phyloP scores from a whole-genome alignment of 1,140 invertebrate genomes.

The Copidosoma floridanum region DNA sequence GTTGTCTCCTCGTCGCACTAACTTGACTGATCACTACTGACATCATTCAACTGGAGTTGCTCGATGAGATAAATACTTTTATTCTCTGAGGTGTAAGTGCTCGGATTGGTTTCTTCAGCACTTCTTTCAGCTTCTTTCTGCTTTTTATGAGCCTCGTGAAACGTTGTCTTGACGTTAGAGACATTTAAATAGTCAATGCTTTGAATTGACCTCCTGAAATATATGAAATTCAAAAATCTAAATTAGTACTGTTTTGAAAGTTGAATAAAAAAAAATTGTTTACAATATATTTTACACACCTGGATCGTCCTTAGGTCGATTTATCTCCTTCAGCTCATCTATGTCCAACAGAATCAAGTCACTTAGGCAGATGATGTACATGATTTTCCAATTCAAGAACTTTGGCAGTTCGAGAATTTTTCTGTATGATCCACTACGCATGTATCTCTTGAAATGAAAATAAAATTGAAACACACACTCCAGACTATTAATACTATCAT shows the following conservation, averaged over 20 bases:
- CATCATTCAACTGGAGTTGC: slow-evolving; percentile 9
- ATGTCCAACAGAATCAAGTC: slow-evolving; percentile 77
- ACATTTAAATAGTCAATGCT: slow-evolving; percentile 78
- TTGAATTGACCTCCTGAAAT: slow-evolving; percentile 67
- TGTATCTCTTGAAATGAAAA: slow-evolving; percentile 68
- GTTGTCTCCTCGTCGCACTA: slow-evolving; percentile 19
- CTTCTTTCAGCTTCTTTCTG: slow-evolving; percentile 6
- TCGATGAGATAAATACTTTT: slow-evolving; percentile 1
- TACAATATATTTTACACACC: slow-evolving; percentile 33
- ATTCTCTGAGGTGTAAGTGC: slow-evolving; percentile 3
- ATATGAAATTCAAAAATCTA: too few relatives aligned
- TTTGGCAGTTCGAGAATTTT: slow-evolving; percentile 67
- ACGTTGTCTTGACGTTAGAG: slow-evolving; percentile 67
- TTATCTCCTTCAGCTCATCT: slow-evolving; percentile 57
- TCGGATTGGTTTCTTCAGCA: slow-evolving; percentile 5
- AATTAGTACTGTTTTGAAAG: background rate
- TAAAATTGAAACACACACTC: slow-evolving; percentile 15
- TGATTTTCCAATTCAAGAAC: slow-evolving; percentile 70
- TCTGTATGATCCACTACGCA: slow-evolving; percentile 78
- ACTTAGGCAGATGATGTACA: slow-evolving; percentile 70
- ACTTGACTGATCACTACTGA: slow-evolving; percentile 7
- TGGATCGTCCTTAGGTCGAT: slow-evolving; percentile 42
- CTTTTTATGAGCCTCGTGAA: slow-evolving; percentile 10
- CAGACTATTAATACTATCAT: background rate
- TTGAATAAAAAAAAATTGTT: too few relatives aligned